phyloP scores from a whole-genome alignment of 2,113 vertebrate genomes.

The Vidua macroura region DNA sequence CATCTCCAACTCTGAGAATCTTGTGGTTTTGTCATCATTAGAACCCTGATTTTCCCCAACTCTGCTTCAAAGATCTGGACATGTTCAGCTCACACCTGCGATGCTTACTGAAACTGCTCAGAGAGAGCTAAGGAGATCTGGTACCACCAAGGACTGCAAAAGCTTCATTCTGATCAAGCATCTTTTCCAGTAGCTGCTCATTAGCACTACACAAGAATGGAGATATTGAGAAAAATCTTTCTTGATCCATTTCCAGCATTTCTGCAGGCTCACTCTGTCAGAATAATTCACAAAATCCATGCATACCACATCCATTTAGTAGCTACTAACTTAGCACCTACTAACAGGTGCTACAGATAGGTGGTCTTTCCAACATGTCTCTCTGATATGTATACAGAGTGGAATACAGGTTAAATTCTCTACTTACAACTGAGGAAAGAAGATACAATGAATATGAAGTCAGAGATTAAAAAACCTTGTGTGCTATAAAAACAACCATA shows the following conservation, averaged over 20 bases:
- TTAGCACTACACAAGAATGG: neutral
- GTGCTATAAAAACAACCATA: conserved; percentile 7
- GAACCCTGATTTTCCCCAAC: neutral
- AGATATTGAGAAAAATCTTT: neutral
- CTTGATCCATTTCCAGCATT: neutral
- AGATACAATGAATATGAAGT: neutral
- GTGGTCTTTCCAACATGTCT: neutral
- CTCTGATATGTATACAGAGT: neutral
- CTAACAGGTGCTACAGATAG: neutral
- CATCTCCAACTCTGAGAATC: neutral
- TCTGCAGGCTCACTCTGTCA: neutral
- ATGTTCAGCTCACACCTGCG: neutral
- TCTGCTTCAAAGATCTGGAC: neutral
- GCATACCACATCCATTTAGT: neutral
- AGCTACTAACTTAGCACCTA: neutral
- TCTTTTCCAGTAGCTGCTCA: neutral
- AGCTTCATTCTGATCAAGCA: neutral
- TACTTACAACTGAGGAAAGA: neutral
- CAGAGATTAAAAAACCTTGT: neutral
- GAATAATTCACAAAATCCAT: neutral
- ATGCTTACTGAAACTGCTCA: neutral
- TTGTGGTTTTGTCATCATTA: neutral
- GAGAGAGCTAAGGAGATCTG: neutral
- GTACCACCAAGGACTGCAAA: neutral
- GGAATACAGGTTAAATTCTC: neutral